Percentiles rank a stretch among this genome's conserved stretches.
phyloP scores from a whole-genome alignment of 1,140 invertebrate genomes.

The Temnothorax curvispinosus region DNA sequence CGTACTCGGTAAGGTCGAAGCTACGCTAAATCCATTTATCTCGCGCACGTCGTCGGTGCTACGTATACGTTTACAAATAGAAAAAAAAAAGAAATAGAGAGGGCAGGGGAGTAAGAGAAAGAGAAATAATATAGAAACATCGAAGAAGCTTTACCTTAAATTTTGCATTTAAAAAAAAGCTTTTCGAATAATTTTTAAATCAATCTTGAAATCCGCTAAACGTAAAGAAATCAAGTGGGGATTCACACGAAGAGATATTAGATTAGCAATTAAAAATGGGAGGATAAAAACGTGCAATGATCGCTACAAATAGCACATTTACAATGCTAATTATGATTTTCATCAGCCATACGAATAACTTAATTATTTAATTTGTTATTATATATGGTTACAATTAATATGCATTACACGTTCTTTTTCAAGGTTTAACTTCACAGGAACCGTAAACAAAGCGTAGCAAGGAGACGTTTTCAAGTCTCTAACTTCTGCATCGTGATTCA shows the following conservation, averaged over 20 bases:
- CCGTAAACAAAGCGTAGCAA: not conserved
- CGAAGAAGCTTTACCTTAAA: not conserved
- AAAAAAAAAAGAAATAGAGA: not conserved
- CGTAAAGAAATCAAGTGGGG: no score
- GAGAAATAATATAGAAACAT: constrained; percentile 28
- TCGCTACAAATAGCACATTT: not conserved
- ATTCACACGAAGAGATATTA: not conserved
- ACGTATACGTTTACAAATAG: constrained; percentile 43
- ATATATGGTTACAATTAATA: not conserved
- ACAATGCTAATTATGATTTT: constrained; percentile 1
- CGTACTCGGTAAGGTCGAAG: constrained; percentile 76
- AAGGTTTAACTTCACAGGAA: not conserved
- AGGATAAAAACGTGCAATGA: not conserved
- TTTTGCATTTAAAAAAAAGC: no score
- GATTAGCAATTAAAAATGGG: not conserved
- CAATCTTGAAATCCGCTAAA: no score
- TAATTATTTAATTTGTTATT: constrained; percentile 8
- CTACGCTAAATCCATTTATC: constrained; percentile 82
- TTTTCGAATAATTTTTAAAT: no score
- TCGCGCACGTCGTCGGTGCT: constrained; percentile 61
- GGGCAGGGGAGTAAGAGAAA: not conserved
- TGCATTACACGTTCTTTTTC: not conserved
- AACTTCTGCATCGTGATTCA: constrained; percentile 3
- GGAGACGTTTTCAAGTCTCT: not conserved
- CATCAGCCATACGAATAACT: not conserved